Evolutionary conservation across 2,797 vertebrate genomes (phyloP).

Genomic region (Gymnothorax reevesii): DNA sequence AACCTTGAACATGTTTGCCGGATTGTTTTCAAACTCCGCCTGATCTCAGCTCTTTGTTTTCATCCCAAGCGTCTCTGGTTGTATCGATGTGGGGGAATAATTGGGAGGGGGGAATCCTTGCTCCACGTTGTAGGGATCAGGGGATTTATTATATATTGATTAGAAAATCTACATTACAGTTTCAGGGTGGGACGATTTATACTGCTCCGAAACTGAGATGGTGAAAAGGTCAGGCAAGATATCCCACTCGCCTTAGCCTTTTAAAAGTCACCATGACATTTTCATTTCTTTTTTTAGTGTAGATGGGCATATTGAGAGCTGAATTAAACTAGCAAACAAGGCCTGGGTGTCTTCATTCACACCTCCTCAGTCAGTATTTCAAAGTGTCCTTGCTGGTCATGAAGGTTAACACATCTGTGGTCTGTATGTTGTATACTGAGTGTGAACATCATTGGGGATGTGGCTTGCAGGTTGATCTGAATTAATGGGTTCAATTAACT

Average conservation of each 20-base stretch:
- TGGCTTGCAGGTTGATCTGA: neutral
- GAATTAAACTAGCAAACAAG: neutral
- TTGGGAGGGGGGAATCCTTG: constrained; percentile 17
- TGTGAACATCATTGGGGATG: neutral
- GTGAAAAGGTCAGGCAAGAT: constrained; percentile 41
- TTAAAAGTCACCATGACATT: constrained; percentile 35
- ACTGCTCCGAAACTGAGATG: constrained; percentile 29
- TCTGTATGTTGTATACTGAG: neutral
- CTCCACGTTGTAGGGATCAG: constrained; percentile 29
- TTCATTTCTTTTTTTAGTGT: neutral
- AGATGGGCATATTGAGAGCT: neutral
- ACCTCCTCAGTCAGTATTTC: neutral
- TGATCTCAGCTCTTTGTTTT: neutral
- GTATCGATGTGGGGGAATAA: neutral
- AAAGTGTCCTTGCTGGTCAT: neutral
- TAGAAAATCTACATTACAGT: constrained; percentile 44
- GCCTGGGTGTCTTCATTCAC: neutral
- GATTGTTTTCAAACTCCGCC: neutral
- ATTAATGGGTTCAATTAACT: neutral
- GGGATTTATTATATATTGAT: constrained; percentile 48
- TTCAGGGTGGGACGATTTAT: constrained; percentile 48
- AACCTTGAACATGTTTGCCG: neutral
- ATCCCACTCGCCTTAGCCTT: constrained; percentile 29
- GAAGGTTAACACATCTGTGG: neutral
- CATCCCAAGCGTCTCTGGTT: neutral